Conservation (phyloP, 2,113 vertebrate genomes). For the Monarcha castaneiventris region DNA sequence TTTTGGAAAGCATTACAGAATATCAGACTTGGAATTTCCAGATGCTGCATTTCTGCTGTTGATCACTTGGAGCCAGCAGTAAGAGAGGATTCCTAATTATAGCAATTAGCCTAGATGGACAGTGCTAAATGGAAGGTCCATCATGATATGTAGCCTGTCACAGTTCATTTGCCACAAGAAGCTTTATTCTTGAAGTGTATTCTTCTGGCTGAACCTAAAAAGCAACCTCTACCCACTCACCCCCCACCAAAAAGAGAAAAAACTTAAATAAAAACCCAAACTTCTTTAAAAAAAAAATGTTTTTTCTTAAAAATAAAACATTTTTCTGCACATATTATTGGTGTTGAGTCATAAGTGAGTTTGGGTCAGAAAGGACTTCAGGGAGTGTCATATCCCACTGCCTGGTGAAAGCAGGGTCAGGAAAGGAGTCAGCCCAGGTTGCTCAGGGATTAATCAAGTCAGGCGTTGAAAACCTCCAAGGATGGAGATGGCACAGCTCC, state of each 20-base stretch:
- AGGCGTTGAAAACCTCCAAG: accelerated
- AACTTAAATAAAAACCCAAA: accelerated
- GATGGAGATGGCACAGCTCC: not conserved
- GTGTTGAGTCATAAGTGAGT: not conserved
- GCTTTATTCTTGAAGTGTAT: not conserved
- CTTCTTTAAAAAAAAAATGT: not conserved
- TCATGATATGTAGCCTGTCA: not conserved
- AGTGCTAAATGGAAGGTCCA: not conserved
- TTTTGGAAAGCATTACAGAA: not conserved
- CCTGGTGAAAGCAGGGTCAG: not conserved
- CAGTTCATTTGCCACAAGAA: not conserved
- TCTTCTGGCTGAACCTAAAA: not conserved
- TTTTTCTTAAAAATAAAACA: not conserved
- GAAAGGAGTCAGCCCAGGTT: not conserved
- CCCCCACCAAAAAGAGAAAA: not conserved
- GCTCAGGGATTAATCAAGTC: not conserved
- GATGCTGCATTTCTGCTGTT: not conserved
- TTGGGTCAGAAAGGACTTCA: not conserved
- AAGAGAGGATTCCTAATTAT: not conserved
- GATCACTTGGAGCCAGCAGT: not conserved
- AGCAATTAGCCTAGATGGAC: not conserved
- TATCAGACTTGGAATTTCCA: not conserved
- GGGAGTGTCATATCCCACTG: not conserved
- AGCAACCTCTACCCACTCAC: accelerated
- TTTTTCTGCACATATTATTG: not conserved